Conservation (phyloP, 30 jellyfish, hydroid and myxozoan genomes). For the Aurelia sp. region DNA sequence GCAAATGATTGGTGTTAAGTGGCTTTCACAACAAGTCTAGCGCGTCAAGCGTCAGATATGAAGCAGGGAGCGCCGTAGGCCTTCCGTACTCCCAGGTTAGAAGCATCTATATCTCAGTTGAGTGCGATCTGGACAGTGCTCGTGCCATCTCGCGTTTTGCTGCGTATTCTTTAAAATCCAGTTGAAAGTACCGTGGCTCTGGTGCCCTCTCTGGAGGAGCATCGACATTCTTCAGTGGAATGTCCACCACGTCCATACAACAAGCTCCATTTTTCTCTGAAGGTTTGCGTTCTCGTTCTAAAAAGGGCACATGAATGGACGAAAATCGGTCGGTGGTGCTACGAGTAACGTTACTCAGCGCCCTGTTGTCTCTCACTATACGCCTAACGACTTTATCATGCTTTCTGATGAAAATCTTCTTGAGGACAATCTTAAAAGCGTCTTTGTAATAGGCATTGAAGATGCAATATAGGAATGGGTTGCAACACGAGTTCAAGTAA, state of each 20-base stretch:
- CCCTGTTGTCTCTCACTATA: neutral
- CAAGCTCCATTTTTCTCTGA: slow-evolving; percentile 23
- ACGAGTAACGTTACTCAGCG: slow-evolving; percentile 49
- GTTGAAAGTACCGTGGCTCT: slow-evolving; percentile 49
- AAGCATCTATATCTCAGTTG: slow-evolving; percentile 45
- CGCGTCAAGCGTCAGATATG: no score
- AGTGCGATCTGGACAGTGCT: slow-evolving; percentile 27
- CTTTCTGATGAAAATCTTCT: slow-evolving; percentile 57
- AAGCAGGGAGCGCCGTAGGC: no score
- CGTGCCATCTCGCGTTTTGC: slow-evolving; percentile 33
- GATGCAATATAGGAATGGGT: slow-evolving; percentile 94
- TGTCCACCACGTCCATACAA: slow-evolving; percentile 24
- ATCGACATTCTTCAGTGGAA: no score
- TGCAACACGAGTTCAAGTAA: slow-evolving; percentile 88
- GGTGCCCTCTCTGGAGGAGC: neutral
- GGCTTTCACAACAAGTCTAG: no score
- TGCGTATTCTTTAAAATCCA: slow-evolving; percentile 33
- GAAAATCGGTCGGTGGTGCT: slow-evolving; percentile 64
- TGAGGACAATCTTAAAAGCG: slow-evolving; percentile 82
- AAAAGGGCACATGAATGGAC: slow-evolving; percentile 41
- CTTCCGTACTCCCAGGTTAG: no score
- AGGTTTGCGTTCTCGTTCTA: slow-evolving; percentile 49
- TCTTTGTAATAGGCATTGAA: slow-evolving; percentile 94
- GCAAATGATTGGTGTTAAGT: no score
- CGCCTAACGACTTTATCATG: neutral